phyloP scores from a whole-genome alignment of 2,888 invertebrate genomes.

The Bellardia bayeri region DNA sequence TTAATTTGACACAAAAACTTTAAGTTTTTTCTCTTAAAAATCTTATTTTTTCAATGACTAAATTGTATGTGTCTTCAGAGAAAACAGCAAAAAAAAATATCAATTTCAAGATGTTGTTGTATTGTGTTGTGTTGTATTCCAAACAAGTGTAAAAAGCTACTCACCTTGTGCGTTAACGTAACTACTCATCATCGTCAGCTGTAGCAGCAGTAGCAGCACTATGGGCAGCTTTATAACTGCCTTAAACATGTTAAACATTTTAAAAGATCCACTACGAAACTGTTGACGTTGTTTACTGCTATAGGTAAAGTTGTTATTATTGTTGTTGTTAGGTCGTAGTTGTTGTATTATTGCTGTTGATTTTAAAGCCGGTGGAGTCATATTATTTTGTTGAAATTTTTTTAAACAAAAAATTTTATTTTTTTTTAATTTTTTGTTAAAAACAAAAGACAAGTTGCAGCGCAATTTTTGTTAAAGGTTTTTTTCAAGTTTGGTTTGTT shows the following conservation, averaged over 20 bases:
- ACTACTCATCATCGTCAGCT: conserved; percentile 62
- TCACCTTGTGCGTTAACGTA: conserved; percentile 73
- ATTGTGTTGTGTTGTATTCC: conserved; percentile 43
- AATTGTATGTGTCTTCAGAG: conserved; percentile 14
- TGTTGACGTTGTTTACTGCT: conserved; percentile 25
- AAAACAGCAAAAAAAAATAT: conserved; percentile 19
- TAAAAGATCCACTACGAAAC: conserved; percentile 54
- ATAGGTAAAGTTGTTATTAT: conserved; percentile 20
- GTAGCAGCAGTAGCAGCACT: conserved; percentile 38
- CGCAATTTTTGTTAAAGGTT: conserved; percentile 16
- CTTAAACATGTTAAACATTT: conserved; percentile 48
- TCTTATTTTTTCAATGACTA: conserved; percentile 42
- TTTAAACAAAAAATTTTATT: conserved; percentile 1
- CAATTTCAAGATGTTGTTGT: conserved; percentile 47
- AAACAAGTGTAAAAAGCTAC: conserved; percentile 71
- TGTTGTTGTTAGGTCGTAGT: conserved; percentile 32
- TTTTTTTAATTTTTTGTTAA: conserved; percentile 32
- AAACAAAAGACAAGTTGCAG: conserved; percentile 63
- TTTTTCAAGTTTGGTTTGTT: conserved; percentile 7
- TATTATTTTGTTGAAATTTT: conserved; percentile 41
- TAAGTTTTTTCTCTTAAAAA: conserved; percentile 12
- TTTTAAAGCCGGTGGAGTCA: conserved; percentile 67
- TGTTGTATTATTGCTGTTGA: conserved; percentile 33
- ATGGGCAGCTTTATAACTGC: conserved; percentile 35
- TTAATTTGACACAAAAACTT: conserved; percentile 43